Base-by-base conservation (phyloP, 2,888 invertebrate genomes). In the Halocaridina rubra region DNA sequence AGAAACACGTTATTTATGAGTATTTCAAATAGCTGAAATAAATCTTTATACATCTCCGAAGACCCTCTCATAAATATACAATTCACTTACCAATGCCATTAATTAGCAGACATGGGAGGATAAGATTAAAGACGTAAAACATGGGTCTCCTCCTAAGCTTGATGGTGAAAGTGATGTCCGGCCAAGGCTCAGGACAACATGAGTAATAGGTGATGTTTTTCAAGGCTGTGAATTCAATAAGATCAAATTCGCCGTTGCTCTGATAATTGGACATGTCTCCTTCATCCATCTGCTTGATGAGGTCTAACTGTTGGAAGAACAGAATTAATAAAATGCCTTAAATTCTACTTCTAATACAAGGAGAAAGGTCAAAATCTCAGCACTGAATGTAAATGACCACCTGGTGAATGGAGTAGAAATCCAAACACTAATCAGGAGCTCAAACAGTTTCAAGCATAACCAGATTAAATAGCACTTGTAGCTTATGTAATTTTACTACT, bases 251-350 rank as follows among this genome's bases (percentile, higher is more conserved):
- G 0, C 96, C 96, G 91, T 96, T 97, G n/a, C 95, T 94, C 90
- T 97, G 96, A 91, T 97, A 97, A 92, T 96, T 96, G 89, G 95
- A 95, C 76, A 95, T 93, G 91, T 97, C 97, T 0, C 96, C 96
- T 90, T 94, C 94, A 90, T 95, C 94, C 78, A 95, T 94, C 90
- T 95, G 95, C 89, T 95, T 94, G 88, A 94, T 93, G 75, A 96
- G 91, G 90, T 84, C 74, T 64, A 84, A 72, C 84, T 84, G 78
- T n/a, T n/a, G n/a, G n/a, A n/a, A n/a, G n/a, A n/a, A n/a, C n/a
- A n/a, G n/a, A n/a, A n/a, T n/a, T n/a, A n/a, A n/a, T n/a, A n/a
- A n/a, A n/a, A n/a, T n/a, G n/a, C n/a, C n/a, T n/a, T n/a, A n/a
- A n/a, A n/a, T n/a, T n/a, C n/a, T n/a, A n/a, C n/a, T n/a, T n/a